Conservation (phyloP, 2,888 invertebrate species). For the Allygus modestus region DNA sequence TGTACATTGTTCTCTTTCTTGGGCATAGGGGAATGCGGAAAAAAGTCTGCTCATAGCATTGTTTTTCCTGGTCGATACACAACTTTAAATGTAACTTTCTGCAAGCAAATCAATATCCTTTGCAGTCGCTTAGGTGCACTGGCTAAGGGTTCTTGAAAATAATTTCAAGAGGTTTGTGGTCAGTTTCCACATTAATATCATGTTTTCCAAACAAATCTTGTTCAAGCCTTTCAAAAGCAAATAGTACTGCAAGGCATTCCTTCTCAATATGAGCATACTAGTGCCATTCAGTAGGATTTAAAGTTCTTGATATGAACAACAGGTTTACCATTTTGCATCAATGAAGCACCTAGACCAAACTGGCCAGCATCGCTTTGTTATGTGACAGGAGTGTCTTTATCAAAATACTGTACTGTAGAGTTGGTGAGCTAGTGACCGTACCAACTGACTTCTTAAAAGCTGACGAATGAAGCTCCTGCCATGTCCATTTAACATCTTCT, state of each 20-base stretch:
- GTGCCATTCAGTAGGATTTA: neutral
- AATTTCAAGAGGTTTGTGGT: slow-evolving; percentile 71
- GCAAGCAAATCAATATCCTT: slow-evolving; percentile 59
- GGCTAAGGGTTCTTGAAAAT: slow-evolving; percentile 68
- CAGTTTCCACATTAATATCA: slow-evolving; percentile 69
- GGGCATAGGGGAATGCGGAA: neutral
- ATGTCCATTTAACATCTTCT: neutral
- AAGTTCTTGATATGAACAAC: slow-evolving; percentile 22
- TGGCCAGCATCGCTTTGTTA: slow-evolving; percentile 29
- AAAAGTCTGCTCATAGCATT: slow-evolving; percentile 15
- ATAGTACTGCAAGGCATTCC: slow-evolving; percentile 71
- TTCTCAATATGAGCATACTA: slow-evolving; percentile 72
- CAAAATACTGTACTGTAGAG: slow-evolving; percentile 18
- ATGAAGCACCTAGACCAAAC: slow-evolving; percentile 14
- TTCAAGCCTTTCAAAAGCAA: slow-evolving; percentile 72
- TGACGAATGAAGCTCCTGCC: neutral
- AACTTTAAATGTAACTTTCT: slow-evolving; percentile 41
- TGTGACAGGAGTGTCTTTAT: neutral
- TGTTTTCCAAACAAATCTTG: slow-evolving; percentile 71
- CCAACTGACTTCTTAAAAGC: neutral
- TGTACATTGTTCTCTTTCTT: neutral
- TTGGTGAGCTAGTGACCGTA: slow-evolving; percentile 11
- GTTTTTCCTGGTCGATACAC: slow-evolving; percentile 53
- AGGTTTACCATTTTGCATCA: slow-evolving; percentile 21
- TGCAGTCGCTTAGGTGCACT: slow-evolving; percentile 61